Conservation (phyloP, 2,888 invertebrate species). For the Eremobia ochroleuca region DNA sequence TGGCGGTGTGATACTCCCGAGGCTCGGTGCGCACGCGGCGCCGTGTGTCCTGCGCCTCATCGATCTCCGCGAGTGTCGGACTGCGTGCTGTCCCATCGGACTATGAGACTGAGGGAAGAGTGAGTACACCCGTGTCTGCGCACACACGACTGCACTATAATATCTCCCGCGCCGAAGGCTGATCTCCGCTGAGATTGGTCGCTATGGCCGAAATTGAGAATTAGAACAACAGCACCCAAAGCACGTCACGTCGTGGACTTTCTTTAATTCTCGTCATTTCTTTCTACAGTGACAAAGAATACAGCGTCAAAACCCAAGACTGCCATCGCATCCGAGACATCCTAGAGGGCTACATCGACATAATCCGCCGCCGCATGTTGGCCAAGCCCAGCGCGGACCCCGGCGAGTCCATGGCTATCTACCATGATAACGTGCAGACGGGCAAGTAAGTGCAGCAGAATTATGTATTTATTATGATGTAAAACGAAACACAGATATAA, state of each 20-base stretch:
- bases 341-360: constrained; percentile 99
- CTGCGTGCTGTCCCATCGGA: no score
- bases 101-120: no score
- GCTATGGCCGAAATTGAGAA: not conserved
- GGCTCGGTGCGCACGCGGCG: not conserved
- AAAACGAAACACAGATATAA: not conserved
- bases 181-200: no score
- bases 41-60: not conserved
- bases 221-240: not conserved
- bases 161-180: no score
- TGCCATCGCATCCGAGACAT: constrained; percentile 99
- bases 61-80: no score
- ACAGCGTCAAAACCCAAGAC: constrained; percentile 99
- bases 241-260: not conserved
- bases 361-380: constrained; percentile 98
- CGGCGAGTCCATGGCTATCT: constrained; percentile 93
- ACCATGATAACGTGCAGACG: constrained; percentile 96
- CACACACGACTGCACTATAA: not conserved
- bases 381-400: constrained; percentile 96
- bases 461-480: not conserved
- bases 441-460: constrained; percentile 92
- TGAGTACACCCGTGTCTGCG: not conserved
- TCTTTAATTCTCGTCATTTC: not conserved
- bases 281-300: constrained; percentile 96
- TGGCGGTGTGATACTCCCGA: not conserved